Evolutionary conservation across 2,888 invertebrate genomes (phyloP), one percentile per base, ranked within the genome.

Genomic region (Mimachlamys varia): DNA sequence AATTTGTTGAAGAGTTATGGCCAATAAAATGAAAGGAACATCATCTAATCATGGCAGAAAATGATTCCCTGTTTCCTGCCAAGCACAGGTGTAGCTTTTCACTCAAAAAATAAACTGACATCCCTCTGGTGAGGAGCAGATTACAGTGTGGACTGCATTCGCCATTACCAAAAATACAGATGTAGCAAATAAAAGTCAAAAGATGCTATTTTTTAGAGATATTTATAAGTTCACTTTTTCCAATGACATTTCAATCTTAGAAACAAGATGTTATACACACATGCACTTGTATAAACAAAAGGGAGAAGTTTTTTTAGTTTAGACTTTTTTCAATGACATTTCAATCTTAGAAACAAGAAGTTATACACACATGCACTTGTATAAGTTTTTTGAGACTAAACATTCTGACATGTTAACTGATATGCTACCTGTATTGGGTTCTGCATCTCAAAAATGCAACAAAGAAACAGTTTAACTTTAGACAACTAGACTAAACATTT

Each of bases 1-100:
- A 76, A 76, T 76, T 62, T 58, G 33, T 76, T 76, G 27, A 76
- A 76, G 76, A 33, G 76, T 76, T 76, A 76, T 76, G 33, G 76
- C 27, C 33, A 33, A 76, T 76, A 76, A 76, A 76, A 33, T 76
- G 76, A 76, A 76, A 76, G 76, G 76, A 76, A 76, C 76, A 76
- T 76, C 76, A 76, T 76, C 27, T 33, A 33, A 12, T 27, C 13
- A 76, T 76, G 76, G 76, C 76, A 76, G 76, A 76, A 76, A 76
- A 76, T 76, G 76, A 76, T 33, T 27, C 58, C 58, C 27, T 76
- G 76, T 76, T 76, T 76, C 76, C 76, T 76, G 76, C 76, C 76
- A 76, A 33, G 76, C 76, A 76, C 76, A 76, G 76, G 76, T 76
- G 76, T 76, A 76, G 62, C 76, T 5, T 76, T 76, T 76, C 22